Percentiles rank a stretch among this genome's conserved stretches.
Conservation (phyloP, 2,113 vertebrate genomes). For the Oryzias curvinotus region DNA sequence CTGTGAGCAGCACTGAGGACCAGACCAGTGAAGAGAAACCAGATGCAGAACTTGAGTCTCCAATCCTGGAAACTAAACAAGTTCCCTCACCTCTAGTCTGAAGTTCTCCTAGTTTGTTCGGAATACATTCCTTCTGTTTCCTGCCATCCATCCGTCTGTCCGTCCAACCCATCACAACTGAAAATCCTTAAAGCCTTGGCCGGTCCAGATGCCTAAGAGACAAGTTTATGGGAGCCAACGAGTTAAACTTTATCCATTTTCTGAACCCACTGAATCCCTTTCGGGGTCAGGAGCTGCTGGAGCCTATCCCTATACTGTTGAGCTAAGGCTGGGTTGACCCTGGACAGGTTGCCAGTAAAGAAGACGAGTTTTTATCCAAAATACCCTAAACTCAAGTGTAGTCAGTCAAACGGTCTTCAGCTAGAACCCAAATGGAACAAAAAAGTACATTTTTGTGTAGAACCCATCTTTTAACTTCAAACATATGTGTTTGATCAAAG, state of each 20-base stretch:
- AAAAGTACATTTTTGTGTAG: no score
- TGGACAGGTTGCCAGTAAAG: background rate
- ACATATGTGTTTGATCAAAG: background rate
- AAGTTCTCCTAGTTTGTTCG: background rate
- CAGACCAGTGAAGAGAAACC: constrained; percentile 14
- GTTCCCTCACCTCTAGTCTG: constrained; percentile 70
- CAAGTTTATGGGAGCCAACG: no score
- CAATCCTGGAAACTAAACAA: constrained; percentile 64
- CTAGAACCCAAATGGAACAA: background rate
- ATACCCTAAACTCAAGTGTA: background rate
- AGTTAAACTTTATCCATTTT: no score
- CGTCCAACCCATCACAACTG: background rate
- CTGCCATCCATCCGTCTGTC: background rate
- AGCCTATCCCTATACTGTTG: no score
- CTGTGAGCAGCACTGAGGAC: constrained; percentile 85
- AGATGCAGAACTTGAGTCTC: constrained; percentile 54
- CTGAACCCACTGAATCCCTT: no score
- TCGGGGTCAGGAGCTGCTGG: no score
- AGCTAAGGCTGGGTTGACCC: no score
- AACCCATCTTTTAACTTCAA: no score
- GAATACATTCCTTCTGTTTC: background rate
- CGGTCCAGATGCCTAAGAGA: background rate
- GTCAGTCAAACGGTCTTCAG: background rate
- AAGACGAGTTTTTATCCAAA: background rate
- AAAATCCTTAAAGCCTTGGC: background rate